Evolutionary conservation across 2,888 invertebrate species (phyloP), one percentile per base, ranked within the genome.

Genomic region (Mythimna vitellina): DNA sequence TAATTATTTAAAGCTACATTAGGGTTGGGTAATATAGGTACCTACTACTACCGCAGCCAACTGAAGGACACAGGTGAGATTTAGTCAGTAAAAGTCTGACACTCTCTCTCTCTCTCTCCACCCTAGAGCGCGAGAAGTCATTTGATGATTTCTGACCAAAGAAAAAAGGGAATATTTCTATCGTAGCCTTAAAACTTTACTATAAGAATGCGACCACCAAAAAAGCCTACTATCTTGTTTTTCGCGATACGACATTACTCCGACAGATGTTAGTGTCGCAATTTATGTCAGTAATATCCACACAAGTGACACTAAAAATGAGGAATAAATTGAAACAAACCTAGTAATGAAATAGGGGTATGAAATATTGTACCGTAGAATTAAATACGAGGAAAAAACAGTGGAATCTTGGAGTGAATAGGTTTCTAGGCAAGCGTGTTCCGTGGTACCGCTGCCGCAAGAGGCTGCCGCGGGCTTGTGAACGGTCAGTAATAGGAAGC

Each of bases 281-380:
- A 74, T 73, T 73, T 73, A 65, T 65, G 57, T 53, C 75, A 29
- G 7, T 22, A 74, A 73, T 74, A 64, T 74, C 49, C 42, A 5
- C 57, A 42, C n/a, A 35, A 51, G 10, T 63, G 64, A 20, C 57
- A 58, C 25, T 51, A 32, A 49, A 32, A 73, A 42, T 32, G 29
- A 46, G 17, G 35, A 32, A 63, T 49, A 63, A 25, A 73, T 14
- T 73, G 54, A 32, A 63, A 64, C 42, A 73, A 74, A 51, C 6
- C 8, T 38, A 49, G 38, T 73, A 57, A 63, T 57, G 46, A 56
- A 56, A 49, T 14, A 20, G 10, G 35, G 4, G 32, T 56, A 56
- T 57, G n/a, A 12, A 4, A 17, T 53, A 25, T 25, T 35, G 25
- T 38, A 38, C 5, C 8, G 22, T 25, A 20, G 56, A 56, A 38